Evolutionary conservation across 2,797 vertebrate species (phyloP), one percentile per base, ranked within the genome.

Genomic region (Poeciliopsis turneri): DNA sequence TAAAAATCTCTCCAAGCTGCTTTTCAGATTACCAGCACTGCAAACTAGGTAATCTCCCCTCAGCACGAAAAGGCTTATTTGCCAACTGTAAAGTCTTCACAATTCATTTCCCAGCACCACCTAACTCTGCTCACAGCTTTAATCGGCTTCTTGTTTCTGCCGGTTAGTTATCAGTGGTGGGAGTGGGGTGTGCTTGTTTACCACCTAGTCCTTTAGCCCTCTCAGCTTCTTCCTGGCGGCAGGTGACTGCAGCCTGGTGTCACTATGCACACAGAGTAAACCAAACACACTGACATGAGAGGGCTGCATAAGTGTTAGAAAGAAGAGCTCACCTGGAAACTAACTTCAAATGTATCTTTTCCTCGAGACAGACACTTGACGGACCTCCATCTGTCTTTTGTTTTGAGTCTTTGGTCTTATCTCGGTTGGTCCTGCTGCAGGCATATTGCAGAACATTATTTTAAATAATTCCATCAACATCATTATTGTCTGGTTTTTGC

Each of bases 41-140:
- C 91, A 91, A 94, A 95, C 92, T 89, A 94, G 95, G 94, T 95
- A 95, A 94, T 95, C 94, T 78, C 89, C 88, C 91, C 88, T 89
- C 88, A 91, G 93, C 94, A 95, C 90, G 92, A 87, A 94, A 87
- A 91, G 90, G 92, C 90, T 95, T 94, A 95, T 84, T 85, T 68
- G 89, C 82, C 90, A 85, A 88, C 84, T 84, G 86, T 89, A 91
- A 85, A 89, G 85, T 88, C 78, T 73, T 79, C 87, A 89, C 92
- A 80, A 84, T 89, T 90, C 84, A 89, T 86, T 83, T 73, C 86
- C 74, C 83, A 89, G 86, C 77, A 16, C 86, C 88, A 85, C 86
- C 85, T 89, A 79, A 33, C 73, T 75, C 81, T 30, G 76, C 84
- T 86, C 51, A 12, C 81, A 41, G 3, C 84, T 83, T 83, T 90